phyloP scores from a whole-genome alignment of 2,888 invertebrate genomes.

The Falcaria lacertinaria region DNA sequence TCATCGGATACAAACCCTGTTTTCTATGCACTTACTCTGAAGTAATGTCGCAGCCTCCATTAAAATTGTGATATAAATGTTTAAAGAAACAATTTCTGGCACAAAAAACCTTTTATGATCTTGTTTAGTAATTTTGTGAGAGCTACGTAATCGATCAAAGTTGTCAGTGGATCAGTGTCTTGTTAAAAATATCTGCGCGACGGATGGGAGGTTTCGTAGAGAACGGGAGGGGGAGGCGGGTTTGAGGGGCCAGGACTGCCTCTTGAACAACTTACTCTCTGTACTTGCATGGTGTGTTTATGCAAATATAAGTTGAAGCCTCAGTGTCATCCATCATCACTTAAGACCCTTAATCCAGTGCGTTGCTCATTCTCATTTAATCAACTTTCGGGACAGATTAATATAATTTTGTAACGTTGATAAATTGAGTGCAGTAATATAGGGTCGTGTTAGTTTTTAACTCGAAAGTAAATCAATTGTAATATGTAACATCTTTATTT shows the following conservation, averaged over 20 bases:
- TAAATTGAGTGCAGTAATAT: constrained; percentile 23
- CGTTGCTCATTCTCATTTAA: constrained; percentile 40
- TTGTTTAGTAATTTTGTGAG: constrained; percentile 16
- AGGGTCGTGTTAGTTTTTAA: constrained; percentile 5
- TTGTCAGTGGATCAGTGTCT: constrained; percentile 21
- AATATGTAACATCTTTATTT: no score
- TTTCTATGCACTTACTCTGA: no score
- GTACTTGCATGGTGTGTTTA: constrained; percentile 7
- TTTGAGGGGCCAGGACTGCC: background rate
- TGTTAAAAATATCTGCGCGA: constrained; percentile 3
- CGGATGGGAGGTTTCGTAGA: background rate
- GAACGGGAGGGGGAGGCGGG: background rate
- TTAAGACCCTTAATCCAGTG: constrained; percentile 24
- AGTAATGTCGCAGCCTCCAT: background rate
- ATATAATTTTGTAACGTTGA: constrained; percentile 39
- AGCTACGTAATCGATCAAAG: constrained; percentile 30
- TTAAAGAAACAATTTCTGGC: constrained; percentile 8
- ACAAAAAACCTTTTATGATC: constrained; percentile 13
- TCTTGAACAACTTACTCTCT: background rate
- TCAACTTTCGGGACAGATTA: constrained; percentile 40
- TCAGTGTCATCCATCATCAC: constrained; percentile 34
- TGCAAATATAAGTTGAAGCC: constrained; percentile 14
- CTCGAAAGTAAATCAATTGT: constrained; percentile 3
- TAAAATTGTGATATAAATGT: constrained; percentile 10
- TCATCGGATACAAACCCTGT: no score